phyloP scores from a whole-genome alignment of 1,140 invertebrate genomes.

The Cardiocondyla obscurior region DNA sequence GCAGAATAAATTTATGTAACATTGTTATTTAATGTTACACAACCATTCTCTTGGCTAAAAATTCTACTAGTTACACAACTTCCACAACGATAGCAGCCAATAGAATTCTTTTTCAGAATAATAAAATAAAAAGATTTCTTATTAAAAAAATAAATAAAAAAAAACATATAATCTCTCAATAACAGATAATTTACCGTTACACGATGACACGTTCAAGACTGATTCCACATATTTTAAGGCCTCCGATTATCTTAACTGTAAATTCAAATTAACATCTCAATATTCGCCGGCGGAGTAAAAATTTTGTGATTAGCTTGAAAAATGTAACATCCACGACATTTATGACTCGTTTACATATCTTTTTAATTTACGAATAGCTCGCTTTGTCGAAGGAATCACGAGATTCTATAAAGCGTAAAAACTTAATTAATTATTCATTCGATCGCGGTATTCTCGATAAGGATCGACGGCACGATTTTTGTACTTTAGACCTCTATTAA shows the following conservation, averaged over 20 bases:
- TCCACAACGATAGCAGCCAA: not conserved
- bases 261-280: not conserved
- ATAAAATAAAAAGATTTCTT: constrained; percentile 12
- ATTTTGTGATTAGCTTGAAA: not conserved
- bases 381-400: not conserved
- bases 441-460: not conserved
- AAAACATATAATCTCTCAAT: not conserved
- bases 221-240: not conserved
- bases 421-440: constrained; percentile 16
- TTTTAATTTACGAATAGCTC: not conserved
- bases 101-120: constrained; percentile 13
- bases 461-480: not conserved
- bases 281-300: not conserved
- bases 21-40: constrained; percentile 49
- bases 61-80: constrained; percentile 22
- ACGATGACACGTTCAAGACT: not conserved
- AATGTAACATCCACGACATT: not conserved
- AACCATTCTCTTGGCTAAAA: constrained; percentile 9
- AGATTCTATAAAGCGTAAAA: not conserved
- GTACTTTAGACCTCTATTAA: not conserved
- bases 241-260: not conserved
- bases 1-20: constrained; percentile 41
- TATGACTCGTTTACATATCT: not conserved
- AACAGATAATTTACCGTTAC: not conserved
- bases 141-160: too few relatives aligned